These are phyloP conservation scores for Tenthredo distinguenda DNA, from an alignment of 2,888 invertebrate genomes.

Conservation along the genomic window DNA sequence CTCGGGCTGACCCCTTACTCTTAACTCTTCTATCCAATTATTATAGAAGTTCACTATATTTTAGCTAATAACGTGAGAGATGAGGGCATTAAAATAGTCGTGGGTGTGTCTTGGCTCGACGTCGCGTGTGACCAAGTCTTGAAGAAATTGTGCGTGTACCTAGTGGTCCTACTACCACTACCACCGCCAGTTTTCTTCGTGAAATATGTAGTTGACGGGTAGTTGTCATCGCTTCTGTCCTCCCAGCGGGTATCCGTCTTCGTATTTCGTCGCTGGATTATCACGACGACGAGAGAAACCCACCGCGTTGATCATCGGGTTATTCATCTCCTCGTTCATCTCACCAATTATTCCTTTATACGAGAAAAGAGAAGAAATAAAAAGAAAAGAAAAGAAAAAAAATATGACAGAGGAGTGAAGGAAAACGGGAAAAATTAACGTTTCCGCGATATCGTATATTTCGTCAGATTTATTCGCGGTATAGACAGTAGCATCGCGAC, in stretches of 20 bases:
- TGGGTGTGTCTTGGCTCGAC: conserved; percentile 30
- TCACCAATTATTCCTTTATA: neutral
- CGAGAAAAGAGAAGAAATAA: neutral
- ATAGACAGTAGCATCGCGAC: no score
- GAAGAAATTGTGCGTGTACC: neutral
- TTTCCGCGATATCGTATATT: neutral
- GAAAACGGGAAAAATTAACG: neutral
- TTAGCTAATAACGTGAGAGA: conserved; percentile 39
- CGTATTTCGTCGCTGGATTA: conserved; percentile 63
- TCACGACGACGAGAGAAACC: conserved; percentile 42
- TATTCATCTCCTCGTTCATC: conserved; percentile 23
- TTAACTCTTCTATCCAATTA: conserved; percentile 24
- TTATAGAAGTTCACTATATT: neutral
- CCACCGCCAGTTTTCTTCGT: neutral
- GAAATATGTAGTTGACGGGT: conserved; percentile 42
- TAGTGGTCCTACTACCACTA: neutral
- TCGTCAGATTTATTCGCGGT: neutral
- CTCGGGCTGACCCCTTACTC: neutral
- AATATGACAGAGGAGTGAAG: neutral
- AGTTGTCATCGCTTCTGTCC: conserved; percentile 61
- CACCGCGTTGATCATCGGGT: neutral
- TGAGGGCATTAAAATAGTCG: conserved; percentile 16
- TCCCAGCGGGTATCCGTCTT: conserved; percentile 68
- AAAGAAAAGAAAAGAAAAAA: neutral
- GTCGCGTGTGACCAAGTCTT: neutral